phyloP scores from a whole-genome alignment of 2,113 vertebrate species.

The Dromiciops gliroides region DNA sequence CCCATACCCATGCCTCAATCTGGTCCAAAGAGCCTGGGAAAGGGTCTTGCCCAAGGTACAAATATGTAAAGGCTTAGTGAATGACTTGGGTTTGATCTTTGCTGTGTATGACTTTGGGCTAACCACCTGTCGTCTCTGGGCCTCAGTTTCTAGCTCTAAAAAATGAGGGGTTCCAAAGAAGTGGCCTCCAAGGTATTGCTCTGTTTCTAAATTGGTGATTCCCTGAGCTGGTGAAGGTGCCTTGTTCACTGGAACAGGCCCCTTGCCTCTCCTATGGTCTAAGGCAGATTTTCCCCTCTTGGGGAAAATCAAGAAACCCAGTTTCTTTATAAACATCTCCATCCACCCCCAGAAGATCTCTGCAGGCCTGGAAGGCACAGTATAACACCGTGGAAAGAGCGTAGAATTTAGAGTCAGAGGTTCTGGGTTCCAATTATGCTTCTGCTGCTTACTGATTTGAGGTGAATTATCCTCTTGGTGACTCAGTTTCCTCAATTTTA shows the following conservation, averaged over 20 bases:
- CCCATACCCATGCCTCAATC: background rate
- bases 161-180: background rate
- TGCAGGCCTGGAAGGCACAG: background rate
- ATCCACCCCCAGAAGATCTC: background rate
- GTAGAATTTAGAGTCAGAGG: background rate
- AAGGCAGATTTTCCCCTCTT: background rate
- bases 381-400: too few relatives aligned
- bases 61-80: background rate
- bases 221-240: background rate
- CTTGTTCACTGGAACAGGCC: background rate
- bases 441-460: rapidly evolving
- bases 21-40: background rate
- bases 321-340: background rate
- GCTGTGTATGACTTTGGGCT: background rate
- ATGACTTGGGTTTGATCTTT: background rate
- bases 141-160: background rate
- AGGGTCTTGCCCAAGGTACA: background rate
- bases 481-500: background rate
- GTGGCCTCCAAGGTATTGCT: background rate
- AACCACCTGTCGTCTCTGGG: background rate
- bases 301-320: background rate
- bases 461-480: background rate
- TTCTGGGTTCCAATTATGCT: background rate
- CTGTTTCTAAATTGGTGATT: background rate
- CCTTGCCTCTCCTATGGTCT: too few relatives aligned